These are phyloP conservation scores for Kryptolebias ocellatus DNA, from an alignment of 2,797 vertebrate genomes.

Conservation along the genomic window DNA sequence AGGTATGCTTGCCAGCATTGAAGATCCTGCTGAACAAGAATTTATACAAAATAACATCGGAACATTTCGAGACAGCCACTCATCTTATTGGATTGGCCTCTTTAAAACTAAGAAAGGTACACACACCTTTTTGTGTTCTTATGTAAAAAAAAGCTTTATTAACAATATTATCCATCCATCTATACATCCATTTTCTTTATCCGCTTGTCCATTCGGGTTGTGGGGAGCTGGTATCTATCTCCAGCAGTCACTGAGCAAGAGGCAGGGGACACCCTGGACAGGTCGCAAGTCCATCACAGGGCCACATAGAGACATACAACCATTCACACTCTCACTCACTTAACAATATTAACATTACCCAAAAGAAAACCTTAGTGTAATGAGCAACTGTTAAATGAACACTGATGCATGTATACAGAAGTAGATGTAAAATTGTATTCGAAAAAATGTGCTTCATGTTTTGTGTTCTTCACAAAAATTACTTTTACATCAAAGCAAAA, in stretches of 20 bases:
- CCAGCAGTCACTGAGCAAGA: too few species aligned
- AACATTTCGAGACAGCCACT: slow-evolving; percentile 66
- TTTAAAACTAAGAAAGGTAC: slow-evolving; percentile 85
- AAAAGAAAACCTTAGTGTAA: neutral
- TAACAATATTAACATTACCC: neutral
- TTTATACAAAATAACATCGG: slow-evolving; percentile 77
- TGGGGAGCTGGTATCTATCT: too few species aligned
- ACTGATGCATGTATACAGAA: too few species aligned
- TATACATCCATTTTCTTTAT: too few species aligned
- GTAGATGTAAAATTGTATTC: neutral
- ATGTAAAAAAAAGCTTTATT: too few species aligned
- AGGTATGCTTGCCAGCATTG: slow-evolving; percentile 82
- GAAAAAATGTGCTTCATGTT: neutral
- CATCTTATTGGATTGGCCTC: slow-evolving; percentile 87
- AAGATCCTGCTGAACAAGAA: slow-evolving; percentile 78
- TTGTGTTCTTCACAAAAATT: neutral
- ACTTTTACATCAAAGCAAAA: neutral
- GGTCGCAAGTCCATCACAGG: too few species aligned
- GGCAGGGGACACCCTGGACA: too few species aligned
- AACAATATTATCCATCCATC: too few species aligned
- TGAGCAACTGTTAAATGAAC: neutral
- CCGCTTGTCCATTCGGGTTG: too few species aligned
- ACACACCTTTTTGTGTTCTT: neutral
- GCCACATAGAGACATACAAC: too few species aligned
- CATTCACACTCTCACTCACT: too few species aligned